Evolutionary conservation across 2,113 vertebrate species (phyloP), one percentile per base, ranked within the genome.

Genomic region (Dryoscopus gambensis): DNA sequence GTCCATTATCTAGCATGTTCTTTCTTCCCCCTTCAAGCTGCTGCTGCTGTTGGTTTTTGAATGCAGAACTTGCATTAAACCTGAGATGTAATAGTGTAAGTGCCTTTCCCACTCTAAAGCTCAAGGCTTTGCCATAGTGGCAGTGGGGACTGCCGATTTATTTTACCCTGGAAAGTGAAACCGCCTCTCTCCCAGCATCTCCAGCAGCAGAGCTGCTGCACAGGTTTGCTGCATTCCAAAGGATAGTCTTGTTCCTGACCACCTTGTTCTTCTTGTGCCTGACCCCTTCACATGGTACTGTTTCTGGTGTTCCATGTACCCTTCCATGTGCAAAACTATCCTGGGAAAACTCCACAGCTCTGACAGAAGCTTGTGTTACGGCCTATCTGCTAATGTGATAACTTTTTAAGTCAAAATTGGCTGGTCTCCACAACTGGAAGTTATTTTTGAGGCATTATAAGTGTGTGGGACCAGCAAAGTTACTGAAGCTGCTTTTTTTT

Each of bases 211-310:
- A 60, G 53, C 33, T 69, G 22, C 65, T 76, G 44, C 0, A 0
- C 17, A 39, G 30, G 25, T n/a, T 81, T 69, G 25, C 55, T 49
- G 24, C 50, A 12, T 53, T 74, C 55, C 10, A 16, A 20, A 35
- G 27, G 15, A 5, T 65, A 12, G 25, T 46, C 65, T 78, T 0
- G 0, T 77, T 77, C 28, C 68, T 77, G 52, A 11, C 15, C 18
- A 6, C 13, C 6, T 67, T n/a, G 17, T 55, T 71, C 70, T 90
- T 82, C 70, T 90, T 82, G 28, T 15, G 24, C 11, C 18, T 2
- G 1, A 27, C 25, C 13, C 13, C 27, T 60, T 88, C 40, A 17
- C 5, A 1, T 46, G 42, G 11, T 74, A 7, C 25, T 1, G 0
- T 46, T 42, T 63, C 56, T 85, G 35, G 13, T 87, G n/a, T 27